A percentile compares a stretch with the other conserved stretches of the same genome.
Conservation (phyloP, 2,797 vertebrate species). For the Pyrocephalus nanus region DNA sequence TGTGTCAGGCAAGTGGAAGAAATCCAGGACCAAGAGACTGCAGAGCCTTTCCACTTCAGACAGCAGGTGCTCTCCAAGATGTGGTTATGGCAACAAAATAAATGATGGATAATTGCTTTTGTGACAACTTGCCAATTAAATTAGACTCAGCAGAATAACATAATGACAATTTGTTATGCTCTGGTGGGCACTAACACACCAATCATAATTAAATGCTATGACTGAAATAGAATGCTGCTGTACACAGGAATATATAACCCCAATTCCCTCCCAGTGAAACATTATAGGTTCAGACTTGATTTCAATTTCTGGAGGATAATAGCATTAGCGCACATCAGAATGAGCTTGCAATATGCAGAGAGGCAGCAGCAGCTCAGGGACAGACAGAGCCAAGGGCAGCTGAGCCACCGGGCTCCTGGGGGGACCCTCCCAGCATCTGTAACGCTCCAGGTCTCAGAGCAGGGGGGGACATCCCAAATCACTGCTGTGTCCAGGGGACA, state of each 20-base stretch:
- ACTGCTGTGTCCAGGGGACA: accelerated
- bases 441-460: not conserved
- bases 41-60: conserved; percentile 74
- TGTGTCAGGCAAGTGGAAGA: conserved; percentile 74
- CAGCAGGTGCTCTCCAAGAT: conserved; percentile 90
- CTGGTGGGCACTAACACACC: conserved; percentile 93
- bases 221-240: conserved; percentile 86
- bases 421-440: not conserved
- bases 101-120: conserved; percentile 96
- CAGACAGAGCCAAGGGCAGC: conserved; percentile 15
- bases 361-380: conserved; percentile 49
- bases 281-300: conserved; percentile 85
- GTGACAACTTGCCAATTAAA: conserved; percentile 97
- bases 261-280: conserved; percentile 86
- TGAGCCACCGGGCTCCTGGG: not conserved
- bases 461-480: not conserved
- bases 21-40: conserved; percentile 75
- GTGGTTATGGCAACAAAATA: conserved; percentile 94
- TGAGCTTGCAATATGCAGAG: conserved; percentile 65
- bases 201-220: conserved; percentile 94
- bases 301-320: conserved; percentile 86
- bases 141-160: conserved; percentile 95
- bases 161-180: conserved; percentile 96
- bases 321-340: conserved; percentile 78
- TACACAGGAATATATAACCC: conserved; percentile 85